Conservation (phyloP, 2,797 vertebrate species). For the Poecile montanus region DNA sequence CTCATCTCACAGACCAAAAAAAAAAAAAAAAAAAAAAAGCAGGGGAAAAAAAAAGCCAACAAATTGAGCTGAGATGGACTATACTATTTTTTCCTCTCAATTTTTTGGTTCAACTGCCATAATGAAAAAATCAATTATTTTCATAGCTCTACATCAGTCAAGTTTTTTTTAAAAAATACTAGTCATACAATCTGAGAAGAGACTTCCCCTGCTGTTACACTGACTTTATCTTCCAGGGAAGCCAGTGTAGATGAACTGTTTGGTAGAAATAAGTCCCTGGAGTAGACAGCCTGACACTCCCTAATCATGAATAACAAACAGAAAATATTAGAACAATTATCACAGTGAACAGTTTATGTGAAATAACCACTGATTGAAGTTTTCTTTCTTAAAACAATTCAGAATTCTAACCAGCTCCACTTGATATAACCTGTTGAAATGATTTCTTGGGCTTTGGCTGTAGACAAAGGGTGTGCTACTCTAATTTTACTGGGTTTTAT, state of each 20-base stretch:
- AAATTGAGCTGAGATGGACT: neutral
- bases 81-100: constrained; percentile 10
- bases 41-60: neutral
- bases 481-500: neutral
- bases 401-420: neutral
- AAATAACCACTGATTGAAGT: constrained; percentile 16
- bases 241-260: neutral
- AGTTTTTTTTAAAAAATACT: constrained; percentile 49
- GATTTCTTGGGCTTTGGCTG: neutral
- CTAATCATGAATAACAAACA: constrained; percentile 20
- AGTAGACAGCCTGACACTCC: neutral
- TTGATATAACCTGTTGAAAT: neutral
- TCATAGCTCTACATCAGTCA: constrained; percentile 24
- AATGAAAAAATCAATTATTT: constrained; percentile 60
- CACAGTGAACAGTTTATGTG: neutral
- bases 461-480: neutral
- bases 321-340: constrained; percentile 26
- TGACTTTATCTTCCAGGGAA: constrained; percentile 29
- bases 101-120: constrained; percentile 8
- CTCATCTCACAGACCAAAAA: neutral
- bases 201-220: constrained; percentile 43
- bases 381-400: neutral
- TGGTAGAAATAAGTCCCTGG: neutral
- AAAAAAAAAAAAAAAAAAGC: too few species aligned
- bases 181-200: constrained; percentile 22